These are phyloP conservation scores for Zingel zingel DNA, from an alignment of 2,113 vertebrate genomes.

Conservation along the genomic window DNA sequence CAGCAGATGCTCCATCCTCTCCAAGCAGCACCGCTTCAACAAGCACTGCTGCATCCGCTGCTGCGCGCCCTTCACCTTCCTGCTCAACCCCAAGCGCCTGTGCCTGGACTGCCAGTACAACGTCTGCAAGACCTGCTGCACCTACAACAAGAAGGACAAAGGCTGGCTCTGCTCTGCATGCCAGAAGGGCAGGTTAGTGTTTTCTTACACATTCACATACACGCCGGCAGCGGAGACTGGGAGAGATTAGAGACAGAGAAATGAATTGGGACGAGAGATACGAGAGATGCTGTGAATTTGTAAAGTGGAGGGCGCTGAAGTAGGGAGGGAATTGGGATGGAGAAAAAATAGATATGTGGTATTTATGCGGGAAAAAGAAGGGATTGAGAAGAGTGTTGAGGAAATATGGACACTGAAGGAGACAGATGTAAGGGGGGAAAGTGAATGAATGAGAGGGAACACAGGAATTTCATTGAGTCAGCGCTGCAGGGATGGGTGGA, in stretches of 20 bases:
- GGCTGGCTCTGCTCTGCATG: conserved; percentile 93
- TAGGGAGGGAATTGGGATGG: conserved; percentile 6
- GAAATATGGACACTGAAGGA: conserved; percentile 23
- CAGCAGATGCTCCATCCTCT: conserved; percentile 94
- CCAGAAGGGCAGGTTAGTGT: conserved; percentile 93
- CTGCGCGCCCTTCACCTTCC: conserved; percentile 95
- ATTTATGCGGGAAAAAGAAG: conserved; percentile 2
- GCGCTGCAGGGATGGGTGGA: conserved; percentile 6
- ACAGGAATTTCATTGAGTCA: conserved; percentile 27
- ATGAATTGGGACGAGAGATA: conserved; percentile 47
- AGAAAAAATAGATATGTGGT: neutral
- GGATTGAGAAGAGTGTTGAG: neutral
- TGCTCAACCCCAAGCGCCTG: conserved; percentile 92
- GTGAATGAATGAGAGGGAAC: conserved; percentile 50
- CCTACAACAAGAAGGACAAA: conserved; percentile 91
- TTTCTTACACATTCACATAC: conserved; percentile 32
- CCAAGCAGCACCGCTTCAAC: conserved; percentile 94
- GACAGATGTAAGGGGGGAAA: conserved; percentile 43
- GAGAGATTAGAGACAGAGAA: conserved; percentile 49
- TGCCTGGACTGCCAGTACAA: conserved; percentile 96
- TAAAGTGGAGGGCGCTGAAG: conserved; percentile 29
- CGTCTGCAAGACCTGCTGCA: conserved; percentile 94
- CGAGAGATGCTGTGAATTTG: conserved; percentile 34
- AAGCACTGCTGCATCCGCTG: conserved; percentile 98
- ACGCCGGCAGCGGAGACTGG: neutral